Evolutionary conservation across 2,888 invertebrate genomes (phyloP).

Genomic region (Drosophila cracens): DNA sequence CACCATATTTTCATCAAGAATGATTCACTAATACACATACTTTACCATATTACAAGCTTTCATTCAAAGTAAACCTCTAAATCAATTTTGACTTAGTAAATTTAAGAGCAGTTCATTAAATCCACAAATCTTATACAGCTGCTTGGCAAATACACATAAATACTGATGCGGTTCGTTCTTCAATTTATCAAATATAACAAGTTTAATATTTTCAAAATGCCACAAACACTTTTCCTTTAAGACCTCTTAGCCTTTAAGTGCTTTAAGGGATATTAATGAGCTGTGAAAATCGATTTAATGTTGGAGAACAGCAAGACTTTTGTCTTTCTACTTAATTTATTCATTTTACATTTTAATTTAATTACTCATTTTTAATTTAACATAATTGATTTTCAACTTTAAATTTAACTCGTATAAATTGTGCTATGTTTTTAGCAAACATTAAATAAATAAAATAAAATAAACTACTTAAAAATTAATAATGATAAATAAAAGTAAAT

Average conservation of each 20-base stretch:
- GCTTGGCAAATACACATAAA: slow-evolving; percentile 19
- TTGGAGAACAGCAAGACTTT: not conserved
- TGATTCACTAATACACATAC: not conserved
- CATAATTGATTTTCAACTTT: not conserved
- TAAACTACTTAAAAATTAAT: not conserved
- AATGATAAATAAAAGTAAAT: not conserved
- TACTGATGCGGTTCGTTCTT: slow-evolving; percentile 14
- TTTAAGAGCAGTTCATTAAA: slow-evolving; percentile 24
- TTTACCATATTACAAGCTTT: slow-evolving; percentile 24
- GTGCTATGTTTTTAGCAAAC: not conserved
- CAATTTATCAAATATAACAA: slow-evolving; percentile 36
- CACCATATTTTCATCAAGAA: slow-evolving; percentile 14
- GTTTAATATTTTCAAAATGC: slow-evolving; percentile 36
- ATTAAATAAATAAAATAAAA: not conserved
- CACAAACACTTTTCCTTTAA: slow-evolving; percentile 25
- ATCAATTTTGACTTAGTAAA: slow-evolving; percentile 31
- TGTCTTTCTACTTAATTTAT: not conserved
- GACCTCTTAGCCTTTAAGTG: not conserved
- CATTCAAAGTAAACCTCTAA: slow-evolving; percentile 19
- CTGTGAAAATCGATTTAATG: not conserved
- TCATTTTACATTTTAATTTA: not conserved
- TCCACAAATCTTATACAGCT: slow-evolving; percentile 28
- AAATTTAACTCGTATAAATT: not conserved
- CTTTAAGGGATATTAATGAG: not conserved
- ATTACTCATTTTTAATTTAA: not conserved